Base-by-base conservation (phyloP, 37 sponge, comb jelly and placozoan species). In the Spongilla lacustris region DNA sequence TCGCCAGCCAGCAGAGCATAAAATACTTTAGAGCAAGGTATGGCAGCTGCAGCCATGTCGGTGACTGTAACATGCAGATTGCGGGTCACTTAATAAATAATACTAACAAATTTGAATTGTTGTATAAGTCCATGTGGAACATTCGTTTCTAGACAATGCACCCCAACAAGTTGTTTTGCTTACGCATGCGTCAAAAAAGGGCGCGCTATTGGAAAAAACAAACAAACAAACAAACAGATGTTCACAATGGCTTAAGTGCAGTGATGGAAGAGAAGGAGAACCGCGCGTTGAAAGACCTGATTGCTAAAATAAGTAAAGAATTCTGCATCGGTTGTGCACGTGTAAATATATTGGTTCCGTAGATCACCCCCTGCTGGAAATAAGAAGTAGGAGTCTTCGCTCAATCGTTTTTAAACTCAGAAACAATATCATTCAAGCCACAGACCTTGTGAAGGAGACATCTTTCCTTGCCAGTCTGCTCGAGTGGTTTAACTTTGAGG, bases 401-500 rank as follows among this genome's bases (percentile, higher is more conserved):
- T 91, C 81, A 84, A 27, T 94, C 4, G 0, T 69, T 26, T 91
- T 94, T 74, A 94, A 94, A 74, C 74, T 91, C 26, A 58, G 58
- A 36, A 83, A 81, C 68, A 80, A 75, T 0, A 75, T 94, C 13
- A 32, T 94, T 36, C 28, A 41, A 21, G 11, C 30, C 32, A 26
- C 78, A n/a, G 83, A 88, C 25, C 79, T 94, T 30, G 74, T 81
- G 11, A 72, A 88, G 48, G 92, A 94, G 77, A 82, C 81, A 30
- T 71, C 68, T 19, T 85, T 94, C 38, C 48, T 94, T 11, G 72
- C 48, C 24, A 29, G 72, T 50, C 70, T 94, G 36, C 76, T 94
- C 32, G 89, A 94, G 80, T 94, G 95, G 95, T 94, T 94, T 86
- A 94, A 94, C 84, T 79, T 78, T 66, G 68, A 81, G 34, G 86